Conservation (phyloP, 2,888 invertebrate genomes). For the Chironomus tentans region DNA sequence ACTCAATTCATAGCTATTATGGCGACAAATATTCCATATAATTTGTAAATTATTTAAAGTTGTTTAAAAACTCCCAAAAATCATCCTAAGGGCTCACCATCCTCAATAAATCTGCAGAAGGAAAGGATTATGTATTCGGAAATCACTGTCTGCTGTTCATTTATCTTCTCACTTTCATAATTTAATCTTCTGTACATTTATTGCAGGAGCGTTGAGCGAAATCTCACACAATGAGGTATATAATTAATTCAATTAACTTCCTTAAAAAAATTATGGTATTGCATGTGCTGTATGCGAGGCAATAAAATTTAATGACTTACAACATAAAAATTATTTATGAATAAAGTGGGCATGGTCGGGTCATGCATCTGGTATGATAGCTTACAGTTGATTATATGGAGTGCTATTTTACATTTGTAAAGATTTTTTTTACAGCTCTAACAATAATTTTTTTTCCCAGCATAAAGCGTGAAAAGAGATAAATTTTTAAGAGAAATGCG, state of each 20-base stretch:
- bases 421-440: too few species aligned
- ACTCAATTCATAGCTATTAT: too few species aligned
- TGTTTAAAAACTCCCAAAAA: too few species aligned
- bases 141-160: neutral
- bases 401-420: too few species aligned
- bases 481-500: too few species aligned
- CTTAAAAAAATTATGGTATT: neutral
- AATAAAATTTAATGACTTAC: slow-evolving; percentile 7
- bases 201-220: neutral
- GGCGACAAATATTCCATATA: too few species aligned
- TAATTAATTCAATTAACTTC: slow-evolving; percentile 10
- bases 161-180: neutral
- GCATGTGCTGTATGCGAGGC: neutral
- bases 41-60: too few species aligned
- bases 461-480: too few species aligned
- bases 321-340: neutral
- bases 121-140: neutral
- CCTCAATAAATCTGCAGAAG: too few species aligned
- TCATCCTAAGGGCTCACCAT: too few species aligned
- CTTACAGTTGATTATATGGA: neutral
- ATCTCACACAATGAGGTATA: neutral
- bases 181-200: neutral
- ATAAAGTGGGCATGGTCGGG: neutral
- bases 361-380: neutral
- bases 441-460: too few species aligned